Evolutionary conservation across 2,113 vertebrate genomes (phyloP).

Genomic region (Eira barbara): DNA sequence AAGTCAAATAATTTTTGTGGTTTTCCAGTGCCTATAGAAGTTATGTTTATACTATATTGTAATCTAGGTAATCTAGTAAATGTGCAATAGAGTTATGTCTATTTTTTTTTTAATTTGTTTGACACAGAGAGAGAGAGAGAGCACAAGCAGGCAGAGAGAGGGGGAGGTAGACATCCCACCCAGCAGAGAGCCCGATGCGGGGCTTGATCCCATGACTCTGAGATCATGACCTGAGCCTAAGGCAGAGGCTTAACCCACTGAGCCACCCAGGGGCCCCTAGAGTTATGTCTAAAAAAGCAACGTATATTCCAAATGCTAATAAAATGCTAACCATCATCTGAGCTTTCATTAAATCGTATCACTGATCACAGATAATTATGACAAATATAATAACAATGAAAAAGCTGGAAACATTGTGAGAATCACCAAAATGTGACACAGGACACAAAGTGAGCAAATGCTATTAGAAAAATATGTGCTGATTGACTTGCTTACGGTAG

Average conservation of each 20-base stretch:
- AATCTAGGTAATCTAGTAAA: not conserved
- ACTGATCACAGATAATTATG: not conserved
- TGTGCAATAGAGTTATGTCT: not conserved
- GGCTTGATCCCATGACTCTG: too few relatives aligned
- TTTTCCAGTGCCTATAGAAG: not conserved
- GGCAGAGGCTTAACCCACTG: too few relatives aligned
- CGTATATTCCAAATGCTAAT: too few relatives aligned
- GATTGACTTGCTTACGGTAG: not conserved
- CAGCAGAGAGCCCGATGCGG: too few relatives aligned
- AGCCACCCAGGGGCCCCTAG: too few relatives aligned
- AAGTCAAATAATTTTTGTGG: not conserved
- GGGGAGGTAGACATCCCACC: accelerated
- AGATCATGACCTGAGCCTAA: too few relatives aligned
- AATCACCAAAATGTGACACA: not conserved
- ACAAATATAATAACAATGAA: not conserved
- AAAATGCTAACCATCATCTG: not conserved
- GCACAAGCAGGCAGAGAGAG: too few relatives aligned
- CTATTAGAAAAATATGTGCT: not conserved
- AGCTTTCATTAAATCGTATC: not conserved
- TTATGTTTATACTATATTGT: not conserved
- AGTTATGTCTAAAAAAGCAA: not conserved
- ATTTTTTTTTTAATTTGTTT: too few relatives aligned
- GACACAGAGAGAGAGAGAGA: too few relatives aligned
- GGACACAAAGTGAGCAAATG: not conserved
- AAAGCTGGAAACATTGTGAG: not conserved